Evolutionary conservation across 2,888 invertebrate species (phyloP).

Genomic region (Steinernema scapterisci): DNA sequence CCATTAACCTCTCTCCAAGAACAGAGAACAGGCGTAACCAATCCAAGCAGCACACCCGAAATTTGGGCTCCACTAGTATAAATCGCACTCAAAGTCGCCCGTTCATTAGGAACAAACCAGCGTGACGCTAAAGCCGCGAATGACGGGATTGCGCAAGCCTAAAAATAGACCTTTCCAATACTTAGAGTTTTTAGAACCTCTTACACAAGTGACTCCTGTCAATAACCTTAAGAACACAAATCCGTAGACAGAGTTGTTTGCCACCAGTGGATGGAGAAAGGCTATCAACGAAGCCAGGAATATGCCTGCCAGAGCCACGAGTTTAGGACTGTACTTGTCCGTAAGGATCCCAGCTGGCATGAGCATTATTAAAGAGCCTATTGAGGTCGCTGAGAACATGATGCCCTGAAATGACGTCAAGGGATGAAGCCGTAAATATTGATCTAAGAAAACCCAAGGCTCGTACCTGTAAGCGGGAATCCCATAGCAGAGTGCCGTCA

Average conservation of each 20-base stretch:
- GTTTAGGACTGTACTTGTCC: not conserved
- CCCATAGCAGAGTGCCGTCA: not conserved
- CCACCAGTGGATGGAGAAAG: not conserved
- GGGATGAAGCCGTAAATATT: no score
- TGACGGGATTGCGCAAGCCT: constrained; percentile 52
- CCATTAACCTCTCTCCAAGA: constrained; percentile 44
- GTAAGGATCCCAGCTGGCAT: not conserved
- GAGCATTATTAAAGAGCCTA: not conserved
- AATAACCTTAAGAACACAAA: not conserved
- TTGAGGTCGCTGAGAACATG: not conserved
- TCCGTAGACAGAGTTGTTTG: not conserved
- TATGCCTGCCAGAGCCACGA: not conserved
- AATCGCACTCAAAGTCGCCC: constrained; percentile 50
- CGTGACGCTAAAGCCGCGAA: constrained; percentile 48
- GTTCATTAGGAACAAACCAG: constrained; percentile 56
- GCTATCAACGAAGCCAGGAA: not conserved
- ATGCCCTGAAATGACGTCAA: not conserved
- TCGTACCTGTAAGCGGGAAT: not conserved
- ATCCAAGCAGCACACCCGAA: constrained; percentile 42
- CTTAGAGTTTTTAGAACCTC: not conserved
- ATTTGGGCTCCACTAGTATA: constrained; percentile 60
- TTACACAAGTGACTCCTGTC: not conserved
- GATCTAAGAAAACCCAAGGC: no score
- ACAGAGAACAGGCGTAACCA: constrained; percentile 49
- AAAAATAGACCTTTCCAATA: not conserved